phyloP scores from a whole-genome alignment of 2,888 invertebrate species.

The Tenthredo amoena region DNA sequence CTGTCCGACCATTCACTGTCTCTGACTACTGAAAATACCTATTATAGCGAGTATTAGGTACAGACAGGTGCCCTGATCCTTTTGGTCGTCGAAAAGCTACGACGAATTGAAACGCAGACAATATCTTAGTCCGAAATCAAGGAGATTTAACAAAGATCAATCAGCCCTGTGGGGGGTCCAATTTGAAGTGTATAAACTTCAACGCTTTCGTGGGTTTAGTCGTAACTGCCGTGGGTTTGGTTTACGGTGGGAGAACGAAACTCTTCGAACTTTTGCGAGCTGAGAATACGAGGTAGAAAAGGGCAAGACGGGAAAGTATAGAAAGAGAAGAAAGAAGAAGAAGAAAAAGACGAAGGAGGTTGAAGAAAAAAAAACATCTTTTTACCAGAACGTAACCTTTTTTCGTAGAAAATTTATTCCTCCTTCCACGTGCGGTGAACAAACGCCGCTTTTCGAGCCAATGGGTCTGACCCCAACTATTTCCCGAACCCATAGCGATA shows the following conservation, averaged over 20 bases:
- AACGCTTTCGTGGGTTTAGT: conserved; percentile 3
- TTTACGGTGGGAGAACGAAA: conserved; percentile 19
- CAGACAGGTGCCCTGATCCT: background rate
- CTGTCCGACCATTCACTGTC: background rate
- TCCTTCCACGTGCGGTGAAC: conserved; percentile 42
- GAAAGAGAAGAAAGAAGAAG: background rate
- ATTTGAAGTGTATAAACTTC: conserved; percentile 14
- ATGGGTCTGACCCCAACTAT: conserved; percentile 52
- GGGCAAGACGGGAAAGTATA: background rate
- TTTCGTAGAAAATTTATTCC: conserved; percentile 51
- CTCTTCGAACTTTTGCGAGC: conserved; percentile 17
- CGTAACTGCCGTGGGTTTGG: background rate
- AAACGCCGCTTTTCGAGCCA: conserved; percentile 51
- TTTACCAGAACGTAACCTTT: conserved; percentile 50
- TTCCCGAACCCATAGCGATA: conserved; percentile 48
- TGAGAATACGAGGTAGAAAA: background rate
- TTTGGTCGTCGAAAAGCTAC: background rate
- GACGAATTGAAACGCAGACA: background rate
- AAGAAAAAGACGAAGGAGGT: background rate
- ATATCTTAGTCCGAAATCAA: background rate
- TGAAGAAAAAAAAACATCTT: conserved; percentile 28
- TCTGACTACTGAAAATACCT: background rate
- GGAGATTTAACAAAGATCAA: conserved; percentile 16
- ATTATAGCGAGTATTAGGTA: conserved; percentile 4
- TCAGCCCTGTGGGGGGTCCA: background rate